A percentile compares a stretch with the other conserved stretches of the same genome.
Evolutionary conservation across 2,797 vertebrate species (phyloP).

Genomic region (Pseudochirops cupreus): DNA sequence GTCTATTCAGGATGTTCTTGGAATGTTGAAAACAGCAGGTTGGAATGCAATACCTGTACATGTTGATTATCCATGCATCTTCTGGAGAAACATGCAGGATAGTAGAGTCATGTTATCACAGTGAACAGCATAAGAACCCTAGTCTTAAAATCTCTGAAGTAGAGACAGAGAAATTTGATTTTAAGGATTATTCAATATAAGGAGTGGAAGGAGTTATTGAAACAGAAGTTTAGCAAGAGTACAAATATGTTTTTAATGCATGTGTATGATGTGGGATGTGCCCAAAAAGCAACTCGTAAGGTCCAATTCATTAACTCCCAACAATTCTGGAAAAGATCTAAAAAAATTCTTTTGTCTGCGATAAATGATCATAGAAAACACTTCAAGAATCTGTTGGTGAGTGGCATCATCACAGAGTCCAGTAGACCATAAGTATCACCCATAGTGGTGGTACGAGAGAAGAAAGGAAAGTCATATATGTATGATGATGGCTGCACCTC

Average conservation of each 20-base stretch:
- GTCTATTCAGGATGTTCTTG: neutral
- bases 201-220: neutral
- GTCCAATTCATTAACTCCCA: neutral
- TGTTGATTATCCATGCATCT: neutral
- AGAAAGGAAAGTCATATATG: neutral
- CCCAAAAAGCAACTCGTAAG: neutral
- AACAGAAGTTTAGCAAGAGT: neutral
- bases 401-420: neutral
- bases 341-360: neutral
- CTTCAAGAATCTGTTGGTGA: neutral
- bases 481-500: neutral
- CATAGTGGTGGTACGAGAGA: neutral
- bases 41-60: neutral
- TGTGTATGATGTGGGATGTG: neutral
- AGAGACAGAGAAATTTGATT: neutral
- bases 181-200: neutral
- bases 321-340: neutral
- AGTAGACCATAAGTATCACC: neutral
- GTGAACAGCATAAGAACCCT: neutral
- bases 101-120: neutral
- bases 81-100: neutral
- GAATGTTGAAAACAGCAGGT: neutral
- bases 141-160: neutral
- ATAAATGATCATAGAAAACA: neutral
- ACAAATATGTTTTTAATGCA: neutral